phyloP scores from a whole-genome alignment of 2,888 invertebrate species.

The Apodemia zela region DNA sequence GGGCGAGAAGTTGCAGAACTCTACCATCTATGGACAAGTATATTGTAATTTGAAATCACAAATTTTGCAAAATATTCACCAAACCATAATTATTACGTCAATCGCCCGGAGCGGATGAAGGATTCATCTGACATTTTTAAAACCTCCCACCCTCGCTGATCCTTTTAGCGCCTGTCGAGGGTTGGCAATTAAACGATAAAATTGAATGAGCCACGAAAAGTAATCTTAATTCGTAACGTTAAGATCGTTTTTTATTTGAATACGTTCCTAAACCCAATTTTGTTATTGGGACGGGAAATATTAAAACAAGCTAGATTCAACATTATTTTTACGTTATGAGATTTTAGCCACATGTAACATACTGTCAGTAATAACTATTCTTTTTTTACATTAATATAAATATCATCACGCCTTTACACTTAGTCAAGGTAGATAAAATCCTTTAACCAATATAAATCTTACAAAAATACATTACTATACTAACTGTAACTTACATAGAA shows the following conservation, averaged over 20 bases:
- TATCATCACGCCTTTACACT: too few species aligned
- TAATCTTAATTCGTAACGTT: not conserved
- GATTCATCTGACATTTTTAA: not conserved
- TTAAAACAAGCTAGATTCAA: not conserved
- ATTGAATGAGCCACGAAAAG: not conserved
- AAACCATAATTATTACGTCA: not conserved
- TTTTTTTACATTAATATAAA: too few species aligned
- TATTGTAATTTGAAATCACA: too few species aligned
- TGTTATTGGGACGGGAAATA: not conserved
- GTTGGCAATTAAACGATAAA: conserved; percentile 5
- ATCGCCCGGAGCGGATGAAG: not conserved
- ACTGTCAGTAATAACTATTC: too few species aligned
- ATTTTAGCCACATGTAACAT: not conserved
- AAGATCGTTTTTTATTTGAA: not conserved
- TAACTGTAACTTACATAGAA: too few species aligned
- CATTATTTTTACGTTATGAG: not conserved
- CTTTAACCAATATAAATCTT: too few species aligned
- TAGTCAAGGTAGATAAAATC: too few species aligned
- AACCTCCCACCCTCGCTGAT: conserved; percentile 1
- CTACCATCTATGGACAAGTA: too few species aligned
- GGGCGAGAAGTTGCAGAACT: too few species aligned
- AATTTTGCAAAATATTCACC: too few species aligned
- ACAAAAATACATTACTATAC: too few species aligned
- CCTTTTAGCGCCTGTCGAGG: conserved; percentile 3
- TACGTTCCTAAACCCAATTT: not conserved